Evolutionary conservation across 2,113 vertebrate genomes (phyloP), one percentile per base, ranked within the genome.

Genomic region (Oxygymnocypris stewartii): DNA sequence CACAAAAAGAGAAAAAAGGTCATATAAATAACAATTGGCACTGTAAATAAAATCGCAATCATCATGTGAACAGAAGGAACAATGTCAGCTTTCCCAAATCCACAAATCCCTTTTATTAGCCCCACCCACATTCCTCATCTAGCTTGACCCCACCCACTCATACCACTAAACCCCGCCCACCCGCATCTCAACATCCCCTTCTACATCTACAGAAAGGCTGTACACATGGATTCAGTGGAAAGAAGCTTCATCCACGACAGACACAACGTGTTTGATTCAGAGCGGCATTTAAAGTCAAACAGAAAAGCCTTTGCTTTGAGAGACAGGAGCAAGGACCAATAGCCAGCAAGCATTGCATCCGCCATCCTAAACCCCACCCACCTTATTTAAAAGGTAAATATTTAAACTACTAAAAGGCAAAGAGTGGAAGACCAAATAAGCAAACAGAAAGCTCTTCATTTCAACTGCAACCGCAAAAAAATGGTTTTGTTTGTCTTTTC

Each of bases 361-460:
- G 94, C 94, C 92, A 95, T 95, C 93, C 94, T 95, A 96, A 96
- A 96, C 95, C 96, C 95, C 95, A 95, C 96, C 95, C 95, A 95
- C 95, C 95, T 95, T 95, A 94, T 97, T 96, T 96, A 96, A 96
- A 97, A 96, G 96, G 96, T 95, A 96, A 95, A 95, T 94, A 94
- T 96, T 94, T 95, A 93, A 93, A 96, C 96, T 94, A 81, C 92
- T 88, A 94, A 96, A 92, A 95, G 95, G 94, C 95, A 89, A 94
- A 90, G 93, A 94, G 95, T 95, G 94, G 93, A 87, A 88, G 86
- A 89, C 88, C 61, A 71, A 94, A 86, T 3, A 86, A 85, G 93
- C 94, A 91, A 94, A 93, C 86, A 95, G 90, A 94, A 93, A 96
- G 94, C 92, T 95, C 94, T 93, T 92, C 92, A 93, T 93, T 94